These are phyloP conservation scores for Cepaea nemoralis DNA, from an alignment of 1,140 invertebrate genomes.

Conservation along the genomic window DNA sequence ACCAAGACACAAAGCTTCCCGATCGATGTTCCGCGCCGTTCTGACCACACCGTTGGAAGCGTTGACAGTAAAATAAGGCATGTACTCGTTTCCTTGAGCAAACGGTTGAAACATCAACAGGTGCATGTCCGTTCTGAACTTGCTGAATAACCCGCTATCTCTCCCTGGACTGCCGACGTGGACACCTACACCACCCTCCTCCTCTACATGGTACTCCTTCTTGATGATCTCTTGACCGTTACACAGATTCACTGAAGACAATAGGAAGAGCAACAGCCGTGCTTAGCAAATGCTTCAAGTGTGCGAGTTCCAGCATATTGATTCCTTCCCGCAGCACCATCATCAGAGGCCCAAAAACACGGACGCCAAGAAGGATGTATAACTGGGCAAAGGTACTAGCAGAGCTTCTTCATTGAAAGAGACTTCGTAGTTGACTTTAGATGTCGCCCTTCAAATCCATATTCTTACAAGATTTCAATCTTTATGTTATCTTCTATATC, in stretches of 20 bases:
- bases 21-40: conserved; percentile 41
- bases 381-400: too few species aligned
- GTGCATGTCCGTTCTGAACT: conserved; percentile 18
- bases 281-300: too few species aligned
- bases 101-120: conserved; percentile 33
- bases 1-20: conserved; percentile 43
- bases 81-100: conserved; percentile 31
- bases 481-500: too few species aligned
- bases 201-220: not conserved
- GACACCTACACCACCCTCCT: conserved; percentile 23
- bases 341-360: too few species aligned
- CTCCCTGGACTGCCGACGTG: conserved; percentile 37
- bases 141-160: conserved; percentile 29
- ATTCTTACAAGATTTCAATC: too few species aligned
- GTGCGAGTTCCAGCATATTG: too few species aligned
- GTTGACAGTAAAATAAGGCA: conserved; percentile 42
- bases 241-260: not conserved
- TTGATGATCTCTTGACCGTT: not conserved
- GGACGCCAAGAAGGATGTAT: too few species aligned
- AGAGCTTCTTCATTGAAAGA: too few species aligned
- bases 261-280: too few species aligned
- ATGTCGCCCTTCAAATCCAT: too few species aligned
- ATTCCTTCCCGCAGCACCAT: too few species aligned
- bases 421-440: too few species aligned
- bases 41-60: conserved; percentile 44